These are phyloP conservation scores for Eudemis profundana DNA, from an alignment of 2,888 invertebrate genomes.

Conservation along the genomic window DNA sequence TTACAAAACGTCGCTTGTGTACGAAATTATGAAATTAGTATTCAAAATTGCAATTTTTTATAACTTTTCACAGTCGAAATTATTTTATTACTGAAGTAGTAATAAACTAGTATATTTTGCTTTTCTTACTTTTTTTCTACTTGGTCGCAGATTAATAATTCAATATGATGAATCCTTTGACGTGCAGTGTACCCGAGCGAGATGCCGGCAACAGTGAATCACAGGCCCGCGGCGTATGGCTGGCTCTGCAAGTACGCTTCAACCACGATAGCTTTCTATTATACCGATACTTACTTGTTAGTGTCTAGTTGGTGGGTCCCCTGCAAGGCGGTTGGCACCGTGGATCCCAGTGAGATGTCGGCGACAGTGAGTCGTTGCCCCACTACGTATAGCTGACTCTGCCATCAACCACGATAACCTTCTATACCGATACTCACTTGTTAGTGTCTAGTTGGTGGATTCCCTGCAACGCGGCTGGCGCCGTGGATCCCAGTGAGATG, in stretches of 20 bases:
- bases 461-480: slow-evolving; percentile 52
- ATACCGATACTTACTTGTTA: slow-evolving; percentile 55
- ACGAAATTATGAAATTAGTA: too few relatives aligned
- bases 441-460: too few relatives aligned
- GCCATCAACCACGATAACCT: slow-evolving; percentile 53
- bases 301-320: too few relatives aligned
- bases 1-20: too few relatives aligned
- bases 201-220: slow-evolving; percentile 60
- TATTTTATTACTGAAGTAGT: too few relatives aligned
- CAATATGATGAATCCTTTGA: too few relatives aligned
- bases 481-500: slow-evolving; percentile 56
- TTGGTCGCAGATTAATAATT: too few relatives aligned
- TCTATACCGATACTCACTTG: slow-evolving; percentile 55
- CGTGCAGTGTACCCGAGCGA: slow-evolving; percentile 56
- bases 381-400: slow-evolving; percentile 51
- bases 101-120: too few relatives aligned
- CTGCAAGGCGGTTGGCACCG: slow-evolving; percentile 54
- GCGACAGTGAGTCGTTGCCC: slow-evolving; percentile 59
- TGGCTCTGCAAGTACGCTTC: slow-evolving; percentile 14
- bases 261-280: too few relatives aligned
- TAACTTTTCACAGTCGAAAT: too few relatives aligned
- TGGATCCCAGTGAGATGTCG: slow-evolving; percentile 58
- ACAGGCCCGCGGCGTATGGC: slow-evolving; percentile 55
- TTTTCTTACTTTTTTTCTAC: too few relatives aligned
- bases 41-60: too few relatives aligned